A percentile compares a stretch with the other conserved stretches of the same genome.
Conservation (phyloP, 1,140 invertebrate species). For the Oryctes rhinoceros region DNA sequence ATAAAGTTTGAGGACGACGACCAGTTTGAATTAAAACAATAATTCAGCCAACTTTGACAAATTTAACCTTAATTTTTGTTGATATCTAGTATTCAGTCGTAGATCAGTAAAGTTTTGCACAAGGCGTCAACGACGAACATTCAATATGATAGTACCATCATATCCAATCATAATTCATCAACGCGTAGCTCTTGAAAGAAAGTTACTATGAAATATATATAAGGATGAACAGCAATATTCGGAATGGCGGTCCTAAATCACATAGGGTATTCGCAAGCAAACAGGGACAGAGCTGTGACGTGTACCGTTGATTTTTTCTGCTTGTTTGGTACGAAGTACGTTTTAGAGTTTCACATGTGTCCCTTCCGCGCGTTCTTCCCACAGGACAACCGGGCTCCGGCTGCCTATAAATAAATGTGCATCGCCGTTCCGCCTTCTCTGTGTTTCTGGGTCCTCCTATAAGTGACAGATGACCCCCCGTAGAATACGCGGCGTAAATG, state of each 20-base stretch:
- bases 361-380: conserved; percentile 42
- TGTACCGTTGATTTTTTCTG: conserved; percentile 8
- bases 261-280: background rate
- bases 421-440: conserved; percentile 43
- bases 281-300: background rate
- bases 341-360: conserved; percentile 39
- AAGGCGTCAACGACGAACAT: too few relatives aligned
- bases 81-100: too few relatives aligned
- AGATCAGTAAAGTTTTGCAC: too few relatives aligned
- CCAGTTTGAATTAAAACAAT: too few relatives aligned
- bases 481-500: conserved; percentile 48
- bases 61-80: too few relatives aligned
- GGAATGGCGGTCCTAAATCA: background rate
- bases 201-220: too few relatives aligned
- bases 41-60: too few relatives aligned
- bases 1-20: too few relatives aligned
- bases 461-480: conserved; percentile 55
- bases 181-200: too few relatives aligned
- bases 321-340: conserved; percentile 2
- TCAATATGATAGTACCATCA: too few relatives aligned
- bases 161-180: too few relatives aligned
- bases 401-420: conserved; percentile 43
- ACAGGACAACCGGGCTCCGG: conserved; percentile 40
- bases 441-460: conserved; percentile 46
- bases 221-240: background rate